These are phyloP conservation scores for Meloidogyne floridensis DNA, from an alignment of 1,140 invertebrate species.

Conservation along the genomic window DNA sequence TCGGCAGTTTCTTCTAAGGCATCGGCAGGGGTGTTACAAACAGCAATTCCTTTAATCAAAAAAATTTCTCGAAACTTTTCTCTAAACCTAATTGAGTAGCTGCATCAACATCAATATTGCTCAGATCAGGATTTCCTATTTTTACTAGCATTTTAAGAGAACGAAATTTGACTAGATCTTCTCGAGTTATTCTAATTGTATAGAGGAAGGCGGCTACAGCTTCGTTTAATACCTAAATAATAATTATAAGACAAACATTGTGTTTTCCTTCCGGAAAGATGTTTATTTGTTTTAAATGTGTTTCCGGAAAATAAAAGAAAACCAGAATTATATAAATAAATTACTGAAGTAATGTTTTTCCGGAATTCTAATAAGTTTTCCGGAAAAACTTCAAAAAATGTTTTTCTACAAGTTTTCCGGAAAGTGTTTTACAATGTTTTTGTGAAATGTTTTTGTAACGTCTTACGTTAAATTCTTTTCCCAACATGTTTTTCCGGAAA, in stretches of 20 bases:
- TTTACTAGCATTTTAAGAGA: constrained; percentile 95
- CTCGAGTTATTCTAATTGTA: constrained; percentile 97
- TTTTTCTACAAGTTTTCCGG: too few relatives aligned
- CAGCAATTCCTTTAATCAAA: constrained; percentile 79
- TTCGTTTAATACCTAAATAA: constrained; percentile 87
- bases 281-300: too few relatives aligned
- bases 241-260: neutral
- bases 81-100: constrained; percentile 68
- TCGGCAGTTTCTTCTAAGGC: constrained; percentile 99
- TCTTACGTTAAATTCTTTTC: too few relatives aligned
- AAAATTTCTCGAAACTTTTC: neutral
- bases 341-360: too few relatives aligned
- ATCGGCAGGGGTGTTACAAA: constrained; percentile 98
- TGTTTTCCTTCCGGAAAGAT: neutral
- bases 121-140: constrained; percentile 88
- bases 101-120: constrained; percentile 96
- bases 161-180: constrained; percentile 99
- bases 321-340: too few relatives aligned
- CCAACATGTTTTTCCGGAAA: too few relatives aligned
- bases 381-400: too few relatives aligned
- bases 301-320: too few relatives aligned
- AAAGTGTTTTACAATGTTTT: too few relatives aligned
- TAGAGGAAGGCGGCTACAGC: constrained; percentile 98
- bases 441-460: too few relatives aligned
- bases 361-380: too few relatives aligned